Base-by-base conservation (phyloP, 2,888 invertebrate genomes). In the Nemotelus pantherinus region DNA sequence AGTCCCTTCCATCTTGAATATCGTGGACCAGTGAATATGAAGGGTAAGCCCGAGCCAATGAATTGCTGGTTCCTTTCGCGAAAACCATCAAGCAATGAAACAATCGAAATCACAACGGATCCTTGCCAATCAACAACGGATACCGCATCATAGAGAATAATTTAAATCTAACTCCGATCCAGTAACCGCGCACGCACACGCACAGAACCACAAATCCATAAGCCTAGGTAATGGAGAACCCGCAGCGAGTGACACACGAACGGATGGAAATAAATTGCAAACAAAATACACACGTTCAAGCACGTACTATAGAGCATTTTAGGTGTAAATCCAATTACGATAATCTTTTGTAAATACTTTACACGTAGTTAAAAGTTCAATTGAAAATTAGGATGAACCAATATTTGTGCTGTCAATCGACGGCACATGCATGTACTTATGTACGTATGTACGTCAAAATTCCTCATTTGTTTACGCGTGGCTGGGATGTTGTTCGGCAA, bases 11-110 rank as follows among this genome's bases (percentile, higher is more conserved):
- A 93, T 80, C 91, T 97, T 83, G 93, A 94, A 44, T 94, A 94
- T 84, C 92, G 97, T 75, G 97, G 97, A 25, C 95, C 95, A 79
- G 92, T 97, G 25, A 90, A 91, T 45, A 97, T 97, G 97, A 97
- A 97, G 88, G 97, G 97, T 70, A 95, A 95, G 86, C 93, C 95
- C 3, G 95, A 95, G 80, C 96, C 97, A 2, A 97, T 97, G 96
- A 93, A 96, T 85, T 95, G 96, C 41, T 97, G 96, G 94, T 94
- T 96, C 88, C 88, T 97, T 76, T 92, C 91, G 78, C 84, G 86
- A 79, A 85, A 71, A 50, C 57, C n/a, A 58, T 53, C 64, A 55
- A 48, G 41, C 43, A 74, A 74, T n/a, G 65, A 65, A 39, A 2
- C 57, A 43, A 25, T 9, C 41, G 68, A 68, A 47, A 7, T 58